Percentiles rank a stretch among this genome's conserved stretches.
Evolutionary conservation across 2,888 invertebrate species (phyloP).

Genomic region (Eupelmus urozonus): DNA sequence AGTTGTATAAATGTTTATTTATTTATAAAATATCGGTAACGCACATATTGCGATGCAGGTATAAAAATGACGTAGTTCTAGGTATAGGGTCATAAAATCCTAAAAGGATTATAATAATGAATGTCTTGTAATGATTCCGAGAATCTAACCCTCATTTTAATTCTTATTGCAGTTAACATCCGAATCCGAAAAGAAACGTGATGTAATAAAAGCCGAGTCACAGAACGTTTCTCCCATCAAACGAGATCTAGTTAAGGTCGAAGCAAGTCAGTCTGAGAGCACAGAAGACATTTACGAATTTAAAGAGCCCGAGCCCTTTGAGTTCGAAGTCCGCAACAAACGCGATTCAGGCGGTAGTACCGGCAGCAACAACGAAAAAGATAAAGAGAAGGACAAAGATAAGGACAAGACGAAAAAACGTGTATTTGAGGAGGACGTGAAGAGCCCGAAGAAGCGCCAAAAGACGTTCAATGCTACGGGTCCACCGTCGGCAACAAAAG

Average conservation of each 20-base stretch:
- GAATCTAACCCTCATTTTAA: too few relatives aligned
- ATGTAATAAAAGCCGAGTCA: conserved; percentile 69
- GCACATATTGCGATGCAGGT: too few relatives aligned
- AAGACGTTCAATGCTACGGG: conserved; percentile 60
- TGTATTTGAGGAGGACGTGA: conserved; percentile 71
- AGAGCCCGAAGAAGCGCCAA: conserved; percentile 73
- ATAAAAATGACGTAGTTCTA: too few relatives aligned
- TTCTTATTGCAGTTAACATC: conserved; percentile 58
- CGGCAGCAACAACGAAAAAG: conserved; percentile 66
- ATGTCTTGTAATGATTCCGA: too few relatives aligned
- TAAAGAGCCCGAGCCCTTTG: conserved; percentile 93
- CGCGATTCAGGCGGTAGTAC: conserved; percentile 67
- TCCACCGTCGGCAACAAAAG: conserved; percentile 9
- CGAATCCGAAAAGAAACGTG: conserved; percentile 69
- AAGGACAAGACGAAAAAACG: conserved; percentile 72
- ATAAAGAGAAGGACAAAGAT: conserved; percentile 70
- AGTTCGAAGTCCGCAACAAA: conserved; percentile 83
- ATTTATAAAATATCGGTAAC: too few relatives aligned
- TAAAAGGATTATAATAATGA: too few relatives aligned
- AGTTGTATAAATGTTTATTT: too few relatives aligned
- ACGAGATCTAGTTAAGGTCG: conserved; percentile 61
- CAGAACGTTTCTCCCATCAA: conserved; percentile 51
- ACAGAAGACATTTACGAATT: conserved; percentile 89
- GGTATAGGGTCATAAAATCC: too few relatives aligned
- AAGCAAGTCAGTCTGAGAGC: conserved; percentile 59